phyloP scores from a whole-genome alignment of 2,888 invertebrate species.

The Oligia strigilis region DNA sequence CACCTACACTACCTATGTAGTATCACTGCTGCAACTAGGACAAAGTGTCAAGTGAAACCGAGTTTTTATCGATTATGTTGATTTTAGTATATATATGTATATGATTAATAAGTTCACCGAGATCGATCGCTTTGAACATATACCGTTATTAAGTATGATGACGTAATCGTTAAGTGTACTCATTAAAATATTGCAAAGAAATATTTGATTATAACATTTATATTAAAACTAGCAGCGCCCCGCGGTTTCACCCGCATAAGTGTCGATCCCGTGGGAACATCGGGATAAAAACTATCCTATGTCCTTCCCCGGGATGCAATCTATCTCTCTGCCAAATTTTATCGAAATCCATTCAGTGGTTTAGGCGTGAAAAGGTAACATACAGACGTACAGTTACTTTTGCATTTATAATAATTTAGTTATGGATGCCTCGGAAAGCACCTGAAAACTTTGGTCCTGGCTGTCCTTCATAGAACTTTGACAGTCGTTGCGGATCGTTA shows the following conservation, averaged over 20 bases:
- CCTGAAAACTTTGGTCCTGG: background rate
- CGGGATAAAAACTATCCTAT: too few species aligned
- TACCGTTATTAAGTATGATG: background rate
- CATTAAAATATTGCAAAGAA: background rate
- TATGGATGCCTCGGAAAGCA: background rate
- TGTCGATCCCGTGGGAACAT: too few species aligned
- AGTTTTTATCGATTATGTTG: slow-evolving; percentile 65
- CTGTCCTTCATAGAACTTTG: background rate
- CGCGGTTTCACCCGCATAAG: too few species aligned
- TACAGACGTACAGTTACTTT: too few species aligned
- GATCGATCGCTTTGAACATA: slow-evolving; percentile 53
- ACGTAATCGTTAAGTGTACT: background rate
- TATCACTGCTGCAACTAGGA: slow-evolving; percentile 59
- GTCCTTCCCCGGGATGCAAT: too few species aligned
- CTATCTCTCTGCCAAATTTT: too few species aligned
- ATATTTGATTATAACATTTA: too few species aligned
- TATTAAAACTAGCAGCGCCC: background rate
- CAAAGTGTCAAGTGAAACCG: slow-evolving; percentile 66
- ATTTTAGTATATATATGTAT: slow-evolving; percentile 41
- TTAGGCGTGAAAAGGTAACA: too few species aligned
- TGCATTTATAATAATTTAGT: too few species aligned
- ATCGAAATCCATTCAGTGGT: too few species aligned
- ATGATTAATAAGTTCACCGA: slow-evolving; percentile 60
- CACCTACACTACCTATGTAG: slow-evolving; percentile 1
- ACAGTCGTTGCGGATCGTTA: background rate